Conservation (phyloP, 2,113 vertebrate species). For the Micromys minutus region DNA sequence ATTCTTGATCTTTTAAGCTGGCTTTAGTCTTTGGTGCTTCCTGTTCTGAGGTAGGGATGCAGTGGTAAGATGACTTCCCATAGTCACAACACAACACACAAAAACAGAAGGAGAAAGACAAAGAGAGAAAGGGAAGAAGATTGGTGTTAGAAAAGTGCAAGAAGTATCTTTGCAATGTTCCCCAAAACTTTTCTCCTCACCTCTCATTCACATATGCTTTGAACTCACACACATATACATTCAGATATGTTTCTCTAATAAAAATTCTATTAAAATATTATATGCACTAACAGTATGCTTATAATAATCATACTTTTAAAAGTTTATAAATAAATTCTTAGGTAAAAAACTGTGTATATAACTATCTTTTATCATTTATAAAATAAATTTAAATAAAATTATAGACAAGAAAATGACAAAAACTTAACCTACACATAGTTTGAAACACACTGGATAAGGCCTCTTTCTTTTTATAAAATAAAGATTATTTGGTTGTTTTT, state of each 20-base stretch:
- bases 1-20: background rate
- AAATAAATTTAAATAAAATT: slow-evolving; percentile 38
- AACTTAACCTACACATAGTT: background rate
- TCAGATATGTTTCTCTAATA: slow-evolving; percentile 19
- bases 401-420: slow-evolving; percentile 6
- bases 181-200: background rate
- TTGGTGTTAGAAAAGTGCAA: no score
- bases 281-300: background rate
- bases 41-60: background rate
- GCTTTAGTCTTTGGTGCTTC: background rate
- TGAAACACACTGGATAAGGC: background rate
- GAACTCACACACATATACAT: background rate
- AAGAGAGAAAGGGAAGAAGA: background rate
- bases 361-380: background rate
- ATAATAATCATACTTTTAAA: background rate
- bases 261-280: background rate
- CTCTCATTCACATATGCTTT: background rate
- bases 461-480: background rate
- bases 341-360: background rate
- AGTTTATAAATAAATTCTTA: slow-evolving; percentile 2
- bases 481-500: background rate
- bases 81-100: background rate
- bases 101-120: background rate
- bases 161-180: background rate
- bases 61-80: background rate